These are phyloP conservation scores for Sciaenops ocellatus DNA, from an alignment of 2,797 vertebrate species.

Conservation along the genomic window DNA sequence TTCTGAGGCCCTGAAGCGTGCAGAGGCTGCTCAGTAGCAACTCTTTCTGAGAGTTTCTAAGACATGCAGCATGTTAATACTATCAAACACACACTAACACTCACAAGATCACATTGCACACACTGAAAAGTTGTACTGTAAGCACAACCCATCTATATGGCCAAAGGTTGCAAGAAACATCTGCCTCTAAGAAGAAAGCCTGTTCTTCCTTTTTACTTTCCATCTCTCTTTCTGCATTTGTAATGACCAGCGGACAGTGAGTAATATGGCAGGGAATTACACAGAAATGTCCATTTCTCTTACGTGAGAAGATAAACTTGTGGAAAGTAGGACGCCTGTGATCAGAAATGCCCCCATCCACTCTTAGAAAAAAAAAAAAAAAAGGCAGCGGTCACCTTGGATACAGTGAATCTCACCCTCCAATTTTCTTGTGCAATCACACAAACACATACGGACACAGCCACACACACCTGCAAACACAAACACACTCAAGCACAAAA, in stretches of 20 bases:
- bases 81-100: background rate
- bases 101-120: conserved; percentile 4
- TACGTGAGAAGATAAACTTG: conserved; percentile 57
- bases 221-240: conserved; percentile 28
- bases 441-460: conserved; percentile 31
- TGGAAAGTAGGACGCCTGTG: conserved; percentile 72
- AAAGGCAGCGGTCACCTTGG: conserved; percentile 65
- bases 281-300: conserved; percentile 64
- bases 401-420: conserved; percentile 60
- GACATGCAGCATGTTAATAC: conserved; percentile 2
- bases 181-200: background rate
- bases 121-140: conserved; percentile 3
- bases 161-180: conserved; percentile 16
- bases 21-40: conserved; percentile 34
- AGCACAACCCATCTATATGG: background rate
- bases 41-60: conserved; percentile 31
- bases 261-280: conserved; percentile 69
- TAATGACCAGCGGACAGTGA: conserved; percentile 60
- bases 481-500: conserved; percentile 46
- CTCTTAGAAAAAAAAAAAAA: conserved; percentile 31
- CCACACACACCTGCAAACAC: conserved; percentile 35
- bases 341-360: conserved; percentile 57
- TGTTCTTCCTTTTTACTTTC: background rate
- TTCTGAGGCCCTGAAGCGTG: conserved; percentile 60
- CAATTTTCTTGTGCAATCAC: conserved; percentile 58